phyloP scores from a whole-genome alignment of 2,888 invertebrate species.

The Adelognathus sp. region DNA sequence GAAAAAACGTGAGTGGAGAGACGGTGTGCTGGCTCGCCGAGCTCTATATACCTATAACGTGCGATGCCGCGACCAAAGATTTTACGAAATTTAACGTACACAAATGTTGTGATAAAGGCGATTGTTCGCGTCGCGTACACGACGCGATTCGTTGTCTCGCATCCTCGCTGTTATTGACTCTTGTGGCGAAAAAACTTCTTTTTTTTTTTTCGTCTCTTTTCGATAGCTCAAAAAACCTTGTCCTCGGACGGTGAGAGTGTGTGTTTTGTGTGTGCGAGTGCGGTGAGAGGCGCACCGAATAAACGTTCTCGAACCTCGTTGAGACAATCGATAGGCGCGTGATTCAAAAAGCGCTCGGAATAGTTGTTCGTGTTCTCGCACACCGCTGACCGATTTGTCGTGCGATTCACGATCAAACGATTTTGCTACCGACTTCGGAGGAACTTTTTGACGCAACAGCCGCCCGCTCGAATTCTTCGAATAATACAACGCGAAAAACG shows the following conservation, averaged over 20 bases:
- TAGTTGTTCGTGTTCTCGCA: not conserved
- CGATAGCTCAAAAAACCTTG: not conserved
- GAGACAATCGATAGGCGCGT: slow-evolving; percentile 50
- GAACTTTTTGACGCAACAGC: slow-evolving; percentile 50
- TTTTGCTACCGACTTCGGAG: not conserved
- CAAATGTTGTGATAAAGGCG: too few species aligned
- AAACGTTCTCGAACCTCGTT: slow-evolving; percentile 24
- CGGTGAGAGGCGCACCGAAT: not conserved
- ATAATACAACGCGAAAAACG: not conserved
- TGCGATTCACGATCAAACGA: slow-evolving; percentile 1
- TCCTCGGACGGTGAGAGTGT: not conserved
- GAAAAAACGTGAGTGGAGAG: slow-evolving; percentile 14
- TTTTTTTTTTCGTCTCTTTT: not conserved
- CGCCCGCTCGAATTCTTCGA: not conserved
- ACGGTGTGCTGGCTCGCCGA: not conserved
- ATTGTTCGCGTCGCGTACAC: not conserved
- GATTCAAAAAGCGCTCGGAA: slow-evolving; percentile 31
- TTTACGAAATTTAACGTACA: slow-evolving; percentile 22
- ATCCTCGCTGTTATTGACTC: not conserved
- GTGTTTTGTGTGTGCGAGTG: not conserved
- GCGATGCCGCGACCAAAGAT: slow-evolving; percentile 4
- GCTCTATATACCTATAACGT: not conserved
- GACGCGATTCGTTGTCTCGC: not conserved
- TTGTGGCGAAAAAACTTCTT: not conserved
- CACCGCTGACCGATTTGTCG: slow-evolving; percentile 25